Conservation (phyloP, 1,140 invertebrate species). For the Octopus sinensis region DNA sequence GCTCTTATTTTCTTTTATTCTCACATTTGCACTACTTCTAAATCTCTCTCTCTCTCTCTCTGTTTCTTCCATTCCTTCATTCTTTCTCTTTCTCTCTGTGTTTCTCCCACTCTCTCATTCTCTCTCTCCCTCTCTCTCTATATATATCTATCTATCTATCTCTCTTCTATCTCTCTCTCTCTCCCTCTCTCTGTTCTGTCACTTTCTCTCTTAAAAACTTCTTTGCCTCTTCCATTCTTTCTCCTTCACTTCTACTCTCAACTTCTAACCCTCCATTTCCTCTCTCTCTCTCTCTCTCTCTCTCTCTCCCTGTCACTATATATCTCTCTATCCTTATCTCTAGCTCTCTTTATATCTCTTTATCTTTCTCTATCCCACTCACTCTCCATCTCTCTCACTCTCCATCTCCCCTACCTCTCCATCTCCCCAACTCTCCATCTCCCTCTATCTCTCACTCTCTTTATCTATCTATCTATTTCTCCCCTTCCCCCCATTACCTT, state of each 20-base stretch:
- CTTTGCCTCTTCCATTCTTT: not conserved
- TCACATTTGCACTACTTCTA: not conserved
- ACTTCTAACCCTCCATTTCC: not conserved
- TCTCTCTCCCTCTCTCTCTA: not conserved
- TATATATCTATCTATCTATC: not conserved
- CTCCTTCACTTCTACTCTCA: not conserved
- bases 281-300: constrained; percentile 23
- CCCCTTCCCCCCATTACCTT: not conserved
- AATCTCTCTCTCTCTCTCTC: no score
- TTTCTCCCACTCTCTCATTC: not conserved
- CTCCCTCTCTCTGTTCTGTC: not conserved
- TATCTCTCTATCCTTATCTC: constrained; percentile 26
- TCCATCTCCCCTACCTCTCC: not conserved
- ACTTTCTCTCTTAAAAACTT: not conserved
- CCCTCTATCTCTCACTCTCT: not conserved
- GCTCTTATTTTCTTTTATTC: not conserved
- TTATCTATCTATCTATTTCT: not conserved
- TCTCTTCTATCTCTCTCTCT: not conserved
- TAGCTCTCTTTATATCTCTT: constrained; percentile 15
- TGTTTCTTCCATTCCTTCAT: not conserved
- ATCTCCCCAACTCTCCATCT: not conserved
- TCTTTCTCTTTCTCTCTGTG: not conserved
- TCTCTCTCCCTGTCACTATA: constrained; percentile 44
- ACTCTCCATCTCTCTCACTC: constrained; percentile 1
- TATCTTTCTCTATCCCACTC: not conserved